Percentiles rank a stretch among this genome's conserved stretches.
These are phyloP conservation scores for Corapipo altera DNA, from an alignment of 2,113 vertebrate genomes.

Conservation along the genomic window DNA sequence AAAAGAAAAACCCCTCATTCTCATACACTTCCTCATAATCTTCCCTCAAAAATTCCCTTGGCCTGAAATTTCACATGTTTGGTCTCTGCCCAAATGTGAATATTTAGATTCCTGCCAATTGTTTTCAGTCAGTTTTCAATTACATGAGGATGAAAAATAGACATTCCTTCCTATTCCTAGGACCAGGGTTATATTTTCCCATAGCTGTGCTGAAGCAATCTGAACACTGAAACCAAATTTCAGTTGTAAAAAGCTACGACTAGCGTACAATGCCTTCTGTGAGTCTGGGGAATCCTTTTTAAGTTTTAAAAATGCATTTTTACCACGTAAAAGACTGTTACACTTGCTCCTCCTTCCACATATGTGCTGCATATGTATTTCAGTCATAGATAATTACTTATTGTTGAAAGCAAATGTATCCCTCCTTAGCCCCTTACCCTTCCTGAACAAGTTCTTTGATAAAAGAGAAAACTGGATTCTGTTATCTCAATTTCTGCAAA, in stretches of 20 bases:
- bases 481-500: conserved; percentile 19
- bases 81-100: conserved; percentile 34
- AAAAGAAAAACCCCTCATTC: not conserved
- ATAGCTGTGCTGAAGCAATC: not conserved
- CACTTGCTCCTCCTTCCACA: conserved; percentile 2
- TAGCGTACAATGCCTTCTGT: not conserved
- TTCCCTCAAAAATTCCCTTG: not conserved
- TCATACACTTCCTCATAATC: not conserved
- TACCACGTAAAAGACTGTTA: not conserved
- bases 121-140: conserved; percentile 55
- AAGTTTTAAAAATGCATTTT: conserved; percentile 19
- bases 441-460: conserved; percentile 24
- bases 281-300: not conserved
- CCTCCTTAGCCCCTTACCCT: not conserved
- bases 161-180: conserved; percentile 45
- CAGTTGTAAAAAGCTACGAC: conserved; percentile 7
- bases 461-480: conserved; percentile 21
- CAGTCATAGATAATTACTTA: conserved; percentile 14
- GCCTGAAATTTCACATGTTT: conserved; percentile 30
- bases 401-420: conserved; percentile 39
- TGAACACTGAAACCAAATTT: not conserved
- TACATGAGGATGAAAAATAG: conserved; percentile 37
- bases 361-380: conserved; percentile 25
- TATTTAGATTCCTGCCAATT: conserved; percentile 32
- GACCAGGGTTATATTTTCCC: conserved; percentile 6